Base-by-base conservation (phyloP, 2,797 vertebrate genomes). In the Lophius americanus region DNA sequence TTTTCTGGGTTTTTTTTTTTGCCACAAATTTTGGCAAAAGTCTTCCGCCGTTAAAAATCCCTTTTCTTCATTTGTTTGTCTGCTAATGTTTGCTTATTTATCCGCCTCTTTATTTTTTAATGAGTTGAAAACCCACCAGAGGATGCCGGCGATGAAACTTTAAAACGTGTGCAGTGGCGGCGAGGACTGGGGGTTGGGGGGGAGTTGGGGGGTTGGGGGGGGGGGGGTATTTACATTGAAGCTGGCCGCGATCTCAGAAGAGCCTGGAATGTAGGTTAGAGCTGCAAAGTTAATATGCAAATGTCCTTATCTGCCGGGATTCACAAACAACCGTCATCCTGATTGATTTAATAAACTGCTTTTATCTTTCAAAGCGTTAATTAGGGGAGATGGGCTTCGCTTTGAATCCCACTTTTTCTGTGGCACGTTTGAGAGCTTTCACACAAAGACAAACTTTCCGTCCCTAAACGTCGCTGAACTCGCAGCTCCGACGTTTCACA, bases 361-460 rank as follows among this genome's bases (percentile, higher is more conserved):
- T 97, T 98, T 96, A 98, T 98, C 96, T 98, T 96, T 96, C 95
- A 97, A 97, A 98, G 96, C 95, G 96, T 96, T 98, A 98, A 98
- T 99, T 98, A 98, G 95, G 95, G 94, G 95, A 95, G 96, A 96
- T 92, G 95, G 95, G 96, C 94, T 91, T 85, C 87, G 92, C 95
- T 97, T 95, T 96, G 95, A 96, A 93, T 95, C 79, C 38, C 51
- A 51, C 79, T 44, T 83, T 83, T 89, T 89, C 81, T 82, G 81
- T 75, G 83, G 75, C 75, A 81, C 88, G 86, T 88, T 90, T 83
- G 93, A 95, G 94, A 95, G 95, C 94, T 94, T 89, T 95, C 73
- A 96, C 93, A 95, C 94, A 96, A 92, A 87, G 75, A 88, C 68
- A 85, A 87, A 88, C 73, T 88, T 89, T 75, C 55, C 47, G 67